Evolutionary conservation across 2,797 vertebrate genomes (phyloP), one percentile per base, ranked within the genome.

Genomic region (Anguilla anguilla): DNA sequence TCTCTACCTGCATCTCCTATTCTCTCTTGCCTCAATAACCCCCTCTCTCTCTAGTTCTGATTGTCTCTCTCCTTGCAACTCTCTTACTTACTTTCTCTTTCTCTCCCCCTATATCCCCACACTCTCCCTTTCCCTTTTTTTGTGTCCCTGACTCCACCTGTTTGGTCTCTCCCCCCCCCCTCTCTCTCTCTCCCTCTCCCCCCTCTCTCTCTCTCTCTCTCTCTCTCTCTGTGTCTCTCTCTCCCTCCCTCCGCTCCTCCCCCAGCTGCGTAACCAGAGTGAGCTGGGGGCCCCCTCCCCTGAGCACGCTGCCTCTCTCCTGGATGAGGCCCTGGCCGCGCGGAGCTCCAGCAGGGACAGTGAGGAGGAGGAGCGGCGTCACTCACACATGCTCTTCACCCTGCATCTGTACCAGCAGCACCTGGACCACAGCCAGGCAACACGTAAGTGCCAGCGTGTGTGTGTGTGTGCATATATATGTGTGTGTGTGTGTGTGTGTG

Each of bases 351-450:
- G 95, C 94, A 96, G 91, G 61, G 94, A 95, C 84, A 95, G 96
- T 0, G 95, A 97, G 2, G 97, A 97, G 89, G 98, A 97, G 0
- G 94, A 97, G 0, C 94, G 96, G 4, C 95, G 96, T 61, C 97
- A 97, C 95, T 99, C 98, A 3, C 99, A 99, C 93, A 96, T 99
- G 97, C 97, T 99, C 85, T 99, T 99, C 93, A 99, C 98, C 0
- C 95, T 99, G 88, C 97, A 98, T 11, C 93, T 99, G 88, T 96
- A 97, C 88, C 98, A 98, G 94, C 97, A 98, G 91, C 96, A 96
- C 39, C 95, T 95, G 95, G 97, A 97, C 93, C 93, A 96, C 95
- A 22, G 95, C 93, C 93, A 96, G 92, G 96, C 96, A 43, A 96
- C 96, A 95, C 94, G 98, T 98, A 96, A 13, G 97, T 92, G 79